Conservation (phyloP, 2,888 invertebrate species). For the Lomographa bimaculata region DNA sequence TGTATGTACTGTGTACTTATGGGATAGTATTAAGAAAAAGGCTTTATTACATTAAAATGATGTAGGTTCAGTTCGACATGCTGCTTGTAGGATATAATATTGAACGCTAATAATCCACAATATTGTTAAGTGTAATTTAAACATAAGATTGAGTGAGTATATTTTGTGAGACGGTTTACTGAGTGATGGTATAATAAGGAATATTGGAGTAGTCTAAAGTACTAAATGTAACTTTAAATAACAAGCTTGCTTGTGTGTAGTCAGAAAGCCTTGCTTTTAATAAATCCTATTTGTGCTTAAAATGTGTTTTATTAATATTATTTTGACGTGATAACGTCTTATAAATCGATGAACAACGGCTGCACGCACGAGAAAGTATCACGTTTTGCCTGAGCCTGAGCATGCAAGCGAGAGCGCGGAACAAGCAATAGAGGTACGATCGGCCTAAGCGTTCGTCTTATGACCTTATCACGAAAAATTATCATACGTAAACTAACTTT, state of each 20-base stretch:
- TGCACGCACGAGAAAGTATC: too few relatives aligned
- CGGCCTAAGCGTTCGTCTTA: too few relatives aligned
- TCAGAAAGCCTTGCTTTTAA: slow-evolving; percentile 52
- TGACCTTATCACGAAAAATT: too few relatives aligned
- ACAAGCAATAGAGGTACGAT: too few relatives aligned
- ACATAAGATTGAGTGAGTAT: slow-evolving; percentile 48
- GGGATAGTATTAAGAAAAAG: slow-evolving; percentile 29
- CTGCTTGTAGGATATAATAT: slow-evolving; percentile 11
- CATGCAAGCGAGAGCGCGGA: too few relatives aligned
- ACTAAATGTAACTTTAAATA: slow-evolving; percentile 29
- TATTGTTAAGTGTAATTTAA: slow-evolving; percentile 36
- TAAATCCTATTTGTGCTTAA: slow-evolving; percentile 60
- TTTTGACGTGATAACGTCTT: too few relatives aligned
- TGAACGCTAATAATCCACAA: too few relatives aligned
- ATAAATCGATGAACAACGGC: too few relatives aligned
- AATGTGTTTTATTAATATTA: slow-evolving; percentile 32
- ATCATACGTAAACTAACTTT: too few relatives aligned
- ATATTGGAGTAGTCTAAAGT: slow-evolving; percentile 7
- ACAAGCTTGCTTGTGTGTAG: slow-evolving; percentile 57
- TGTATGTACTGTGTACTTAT: slow-evolving; percentile 48
- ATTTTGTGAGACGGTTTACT: slow-evolving; percentile 68
- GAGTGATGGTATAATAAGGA: slow-evolving; percentile 5
- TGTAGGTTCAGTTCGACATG: slow-evolving; percentile 2
- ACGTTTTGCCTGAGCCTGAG: too few relatives aligned
- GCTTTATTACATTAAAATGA: slow-evolving; percentile 20